Evolutionary conservation across 2,888 invertebrate species (phyloP).

Genomic region (Gymnocheta viridis): DNA sequence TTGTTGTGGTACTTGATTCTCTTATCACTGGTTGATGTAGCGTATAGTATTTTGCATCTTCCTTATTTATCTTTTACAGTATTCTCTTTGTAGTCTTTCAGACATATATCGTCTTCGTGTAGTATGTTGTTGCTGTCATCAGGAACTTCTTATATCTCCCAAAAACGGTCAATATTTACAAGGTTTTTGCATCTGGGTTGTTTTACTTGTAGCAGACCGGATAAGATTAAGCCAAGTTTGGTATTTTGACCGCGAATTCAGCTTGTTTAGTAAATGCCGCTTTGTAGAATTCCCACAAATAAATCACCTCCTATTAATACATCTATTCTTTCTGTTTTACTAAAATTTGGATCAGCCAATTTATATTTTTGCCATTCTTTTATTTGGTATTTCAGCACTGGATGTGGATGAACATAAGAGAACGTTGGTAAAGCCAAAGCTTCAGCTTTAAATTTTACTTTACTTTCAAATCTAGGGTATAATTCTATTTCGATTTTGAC

Average conservation of each 20-base stretch:
- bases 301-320: too few relatives aligned
- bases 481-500: neutral
- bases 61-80: too few relatives aligned
- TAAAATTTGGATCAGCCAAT: neutral
- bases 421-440: neutral
- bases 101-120: neutral
- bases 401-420: neutral
- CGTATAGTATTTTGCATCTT: neutral
- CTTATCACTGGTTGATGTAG: neutral
- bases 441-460: slow-evolving; percentile 1
- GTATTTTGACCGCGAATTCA: too few relatives aligned
- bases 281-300: neutral
- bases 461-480: neutral
- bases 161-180: neutral
- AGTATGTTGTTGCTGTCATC: neutral
- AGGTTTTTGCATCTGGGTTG: too few relatives aligned
- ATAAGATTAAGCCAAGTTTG: too few relatives aligned
- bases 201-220: too few relatives aligned
- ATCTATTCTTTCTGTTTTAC: neutral
- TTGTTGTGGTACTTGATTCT: neutral
- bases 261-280: neutral
- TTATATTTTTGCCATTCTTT: neutral
- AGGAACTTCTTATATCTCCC: too few relatives aligned
- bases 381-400: neutral
- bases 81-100: too few relatives aligned